Base-by-base conservation (phyloP, 2,113 vertebrate species). In the Thalassoma bifasciatum region DNA sequence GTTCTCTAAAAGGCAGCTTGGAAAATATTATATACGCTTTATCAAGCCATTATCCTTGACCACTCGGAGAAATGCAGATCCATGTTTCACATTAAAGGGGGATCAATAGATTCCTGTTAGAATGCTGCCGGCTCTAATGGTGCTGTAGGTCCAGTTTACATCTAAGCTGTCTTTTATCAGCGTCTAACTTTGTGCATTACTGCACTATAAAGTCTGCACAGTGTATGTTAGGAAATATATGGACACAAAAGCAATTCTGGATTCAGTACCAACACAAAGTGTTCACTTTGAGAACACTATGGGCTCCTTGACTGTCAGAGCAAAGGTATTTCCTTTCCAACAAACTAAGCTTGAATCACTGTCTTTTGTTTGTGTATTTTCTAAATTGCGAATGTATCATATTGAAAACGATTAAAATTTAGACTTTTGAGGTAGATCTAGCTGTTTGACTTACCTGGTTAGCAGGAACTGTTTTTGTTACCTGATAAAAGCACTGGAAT, bases 21-120 rank as follows among this genome's bases (percentile, higher is more conserved):
- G 70, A 78, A 88, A 85, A 89, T 82, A 83, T 77, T 84, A 80
- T 26, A 81, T 64, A 84, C 70, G 85, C 54, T 82, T 82, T 75
- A 75, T 79, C 57, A 77, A 79, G 71, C 68, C 74, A 89, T 88
- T 88, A 90, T 81, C 76, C 73, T 78, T 79, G 72, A 82, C 66
- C 76, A 68, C 79, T 75, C 24, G 62, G 77, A 79, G 56, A 74
- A 70, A 54, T 70, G 72, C 62, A 70, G 50, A 62, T 66, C 70
- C 66, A 81, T 78, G 83, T 86, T 77, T 80, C 76, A 90, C 74
- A 77, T 77, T 87, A 83, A 84, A 78, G 50, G 50, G 22, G 76
- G 78, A 86, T 84, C 83, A 78, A 85, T 86, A 84, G 54, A 34
- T 67, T 79, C 23, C 38, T 1, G 0, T 19, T 52, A 40, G 34